Evolutionary conservation across 2,888 invertebrate species (phyloP), one percentile per base, ranked within the genome.

Genomic region (Smittia aterrima): DNA sequence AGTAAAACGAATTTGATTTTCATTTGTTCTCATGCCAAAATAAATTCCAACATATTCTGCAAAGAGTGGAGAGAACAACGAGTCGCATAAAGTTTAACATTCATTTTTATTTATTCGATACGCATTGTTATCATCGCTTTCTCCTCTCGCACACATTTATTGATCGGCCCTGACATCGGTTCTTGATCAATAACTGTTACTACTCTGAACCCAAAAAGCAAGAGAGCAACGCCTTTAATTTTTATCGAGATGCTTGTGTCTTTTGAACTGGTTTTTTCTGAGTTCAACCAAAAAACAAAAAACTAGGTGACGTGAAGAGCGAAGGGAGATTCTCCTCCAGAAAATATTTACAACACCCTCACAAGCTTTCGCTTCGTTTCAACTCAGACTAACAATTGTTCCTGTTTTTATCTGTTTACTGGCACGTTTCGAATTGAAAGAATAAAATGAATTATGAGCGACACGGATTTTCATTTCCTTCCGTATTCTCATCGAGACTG

Each of bases 341-440:
- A 32, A 32, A 32, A 6, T 32, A 32, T 32, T 32, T 32, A 32
- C 32, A n/a, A n/a, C n/a, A 32, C 32, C 32, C 32, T 9, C 32
- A 9, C 3, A 32, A 32, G 32, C 32, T 32, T n/a, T n/a, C n/a
- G n/a, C n/a, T n/a, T n/a, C n/a, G 32, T 9, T 32, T 11, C 47
- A 47, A n/a, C 20, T 58, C 58, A 24, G 64, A n/a, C 27, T 64
- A 3, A 64, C 24, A 13, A 25, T 13, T 66, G 13, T 66, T 27
- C n/a, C n/a, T 1, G 6, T 27, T 18, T 62, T 66, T 66, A 66
- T 66, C 64, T 66, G 1, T 27, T 27, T 27, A 66, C 64, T 66
- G 27, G 27, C 64, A 66, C 64, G 64, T 66, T 27, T 66, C 27
- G 64, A 66, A 27, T 66, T 32, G 64, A 66, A 32, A 66, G 24